phyloP scores from a whole-genome alignment of 92 coral and sea anemone genomes.

The Actinostola sp. region DNA sequence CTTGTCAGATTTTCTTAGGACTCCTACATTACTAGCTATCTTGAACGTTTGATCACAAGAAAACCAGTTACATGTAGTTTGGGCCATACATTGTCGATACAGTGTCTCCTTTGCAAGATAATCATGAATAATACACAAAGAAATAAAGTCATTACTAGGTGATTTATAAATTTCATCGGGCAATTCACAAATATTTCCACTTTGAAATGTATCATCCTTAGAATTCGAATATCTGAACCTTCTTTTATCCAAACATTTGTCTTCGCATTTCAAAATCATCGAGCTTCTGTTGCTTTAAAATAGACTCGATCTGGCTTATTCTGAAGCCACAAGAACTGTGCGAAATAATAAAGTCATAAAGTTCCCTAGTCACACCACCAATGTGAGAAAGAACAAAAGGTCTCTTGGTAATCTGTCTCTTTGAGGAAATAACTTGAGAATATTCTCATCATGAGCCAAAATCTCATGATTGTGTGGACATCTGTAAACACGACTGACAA shows the following conservation, averaged over 20 bases:
- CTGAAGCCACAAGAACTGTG: too few relatives aligned
- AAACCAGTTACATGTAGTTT: slow-evolving; percentile 25
- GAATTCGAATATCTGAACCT: not conserved
- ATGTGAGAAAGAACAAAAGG: slow-evolving; percentile 48
- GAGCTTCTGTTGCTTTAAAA: slow-evolving; percentile 47
- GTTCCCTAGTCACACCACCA: slow-evolving; percentile 52
- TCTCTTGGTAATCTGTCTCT: slow-evolving; percentile 38
- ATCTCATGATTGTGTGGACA: slow-evolving; percentile 43
- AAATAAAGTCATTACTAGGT: slow-evolving; percentile 50
- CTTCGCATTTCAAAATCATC: slow-evolving; percentile 50
- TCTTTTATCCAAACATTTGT: slow-evolving; percentile 37
- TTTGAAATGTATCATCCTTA: not conserved
- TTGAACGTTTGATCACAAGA: slow-evolving; percentile 46
- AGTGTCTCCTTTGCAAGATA: slow-evolving; percentile 20
- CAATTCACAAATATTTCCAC: not conserved
- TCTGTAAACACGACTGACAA: slow-evolving; percentile 52
- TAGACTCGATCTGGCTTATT: slow-evolving; percentile 41
- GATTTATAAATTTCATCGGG: slow-evolving; percentile 50
- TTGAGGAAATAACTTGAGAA: slow-evolving; percentile 32
- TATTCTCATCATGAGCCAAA: slow-evolving; percentile 38
- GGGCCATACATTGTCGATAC: slow-evolving; percentile 42
- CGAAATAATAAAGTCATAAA: slow-evolving; percentile 32
- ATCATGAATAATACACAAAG: slow-evolving; percentile 20
- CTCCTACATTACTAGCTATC: slow-evolving; percentile 30
- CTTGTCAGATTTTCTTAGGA: too few relatives aligned